Percentiles rank a stretch among this genome's conserved stretches.
Conservation (phyloP, 2,797 vertebrate genomes). For the Anomalospiza imberbis region DNA sequence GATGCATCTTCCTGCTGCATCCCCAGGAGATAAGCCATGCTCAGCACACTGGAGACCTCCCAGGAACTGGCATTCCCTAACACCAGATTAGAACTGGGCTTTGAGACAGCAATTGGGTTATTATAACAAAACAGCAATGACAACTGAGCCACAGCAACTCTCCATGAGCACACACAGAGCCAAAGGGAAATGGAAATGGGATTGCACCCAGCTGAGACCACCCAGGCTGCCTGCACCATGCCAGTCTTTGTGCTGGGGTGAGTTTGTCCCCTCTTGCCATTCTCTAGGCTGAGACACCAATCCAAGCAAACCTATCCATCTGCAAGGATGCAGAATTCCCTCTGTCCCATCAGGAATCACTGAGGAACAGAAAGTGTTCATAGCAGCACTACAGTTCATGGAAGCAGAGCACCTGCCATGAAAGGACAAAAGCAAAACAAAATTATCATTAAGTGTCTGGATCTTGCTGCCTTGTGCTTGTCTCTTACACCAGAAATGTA, state of each 20-base stretch:
- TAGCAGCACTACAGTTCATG: not conserved
- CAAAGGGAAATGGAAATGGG: not conserved
- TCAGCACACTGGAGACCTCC: not conserved
- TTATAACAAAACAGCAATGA: not conserved
- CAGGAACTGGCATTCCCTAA: not conserved
- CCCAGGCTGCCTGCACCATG: not conserved
- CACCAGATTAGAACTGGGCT: not conserved
- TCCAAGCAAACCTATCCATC: not conserved
- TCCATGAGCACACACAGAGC: not conserved
- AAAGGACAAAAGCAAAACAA: not conserved
- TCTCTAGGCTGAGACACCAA: not conserved
- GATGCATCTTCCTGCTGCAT: not conserved
- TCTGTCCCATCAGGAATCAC: not conserved
- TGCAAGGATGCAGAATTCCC: not conserved
- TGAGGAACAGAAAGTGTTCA: not conserved
- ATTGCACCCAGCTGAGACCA: not conserved
- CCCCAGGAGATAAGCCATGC: not conserved
- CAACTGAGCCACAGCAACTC: not conserved
- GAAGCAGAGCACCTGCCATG: not conserved
- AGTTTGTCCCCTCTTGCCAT: not conserved
- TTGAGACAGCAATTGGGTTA: fast-evolving
- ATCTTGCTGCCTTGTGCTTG: not conserved
- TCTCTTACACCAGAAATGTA: not conserved
- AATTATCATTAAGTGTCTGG: not conserved
- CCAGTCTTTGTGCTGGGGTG: not conserved